These are phyloP conservation scores for Lottia gigantea DNA, from an alignment of 2,888 invertebrate genomes.

Conservation along the genomic window DNA sequence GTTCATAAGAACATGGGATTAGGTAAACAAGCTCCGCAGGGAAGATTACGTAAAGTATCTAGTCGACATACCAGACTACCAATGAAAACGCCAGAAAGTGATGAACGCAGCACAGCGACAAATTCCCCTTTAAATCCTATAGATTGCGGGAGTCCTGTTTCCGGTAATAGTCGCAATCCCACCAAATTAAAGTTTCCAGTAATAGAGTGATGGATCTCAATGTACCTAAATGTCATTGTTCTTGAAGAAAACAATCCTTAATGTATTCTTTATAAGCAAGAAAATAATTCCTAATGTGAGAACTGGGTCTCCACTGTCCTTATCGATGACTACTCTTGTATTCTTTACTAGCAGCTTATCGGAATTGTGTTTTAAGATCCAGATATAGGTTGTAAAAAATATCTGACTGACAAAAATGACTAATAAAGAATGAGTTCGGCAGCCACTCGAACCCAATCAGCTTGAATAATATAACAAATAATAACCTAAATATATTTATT, in stretches of 20 bases:
- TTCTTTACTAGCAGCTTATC: too few species aligned
- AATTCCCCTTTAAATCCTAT: slow-evolving; percentile 5
- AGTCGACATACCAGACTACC: slow-evolving; percentile 11
- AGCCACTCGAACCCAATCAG: too few species aligned
- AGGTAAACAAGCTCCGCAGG: slow-evolving; percentile 5
- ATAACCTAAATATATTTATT: too few species aligned
- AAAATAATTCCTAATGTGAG: too few species aligned
- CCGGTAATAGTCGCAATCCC: not conserved
- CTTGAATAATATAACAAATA: too few species aligned
- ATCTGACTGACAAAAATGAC: too few species aligned
- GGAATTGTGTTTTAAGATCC: too few species aligned
- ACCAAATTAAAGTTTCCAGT: not conserved
- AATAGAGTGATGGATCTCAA: not conserved
- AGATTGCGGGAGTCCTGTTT: not conserved
- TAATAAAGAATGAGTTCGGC: too few species aligned
- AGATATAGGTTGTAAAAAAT: too few species aligned
- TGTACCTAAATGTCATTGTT: not conserved
- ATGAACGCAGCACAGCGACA: slow-evolving; percentile 14
- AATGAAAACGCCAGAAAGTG: slow-evolving; percentile 2
- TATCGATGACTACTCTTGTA: too few species aligned
- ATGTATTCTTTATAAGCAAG: too few species aligned
- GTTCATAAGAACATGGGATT: slow-evolving; percentile 24
- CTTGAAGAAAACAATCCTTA: not conserved
- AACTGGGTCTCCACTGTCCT: too few species aligned
- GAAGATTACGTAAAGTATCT: slow-evolving; percentile 3